These are phyloP conservation scores for Excalfactoria chinensis DNA, from an alignment of 2,113 vertebrate genomes.

Conservation along the genomic window DNA sequence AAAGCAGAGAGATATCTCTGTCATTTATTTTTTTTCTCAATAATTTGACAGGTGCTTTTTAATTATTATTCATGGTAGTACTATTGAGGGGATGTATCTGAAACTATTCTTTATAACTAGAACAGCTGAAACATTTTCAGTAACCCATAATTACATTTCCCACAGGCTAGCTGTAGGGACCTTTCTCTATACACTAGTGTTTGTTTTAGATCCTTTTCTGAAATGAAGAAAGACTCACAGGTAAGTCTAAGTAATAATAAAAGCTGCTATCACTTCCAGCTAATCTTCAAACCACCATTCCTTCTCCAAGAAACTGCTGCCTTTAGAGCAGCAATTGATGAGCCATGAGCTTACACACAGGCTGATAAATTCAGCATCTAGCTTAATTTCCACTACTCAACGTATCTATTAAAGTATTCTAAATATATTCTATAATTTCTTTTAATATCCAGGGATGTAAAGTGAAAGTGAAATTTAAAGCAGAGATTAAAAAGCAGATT, in stretches of 20 bases:
- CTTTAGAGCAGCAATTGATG: background rate
- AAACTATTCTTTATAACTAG: background rate
- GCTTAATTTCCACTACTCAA: background rate
- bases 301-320: background rate
- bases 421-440: background rate
- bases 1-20: background rate
- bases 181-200: background rate
- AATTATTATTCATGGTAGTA: too few species aligned
- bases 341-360: background rate
- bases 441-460: background rate
- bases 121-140: slow-evolving; percentile 8
- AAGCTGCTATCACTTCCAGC: background rate
- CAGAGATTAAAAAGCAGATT: background rate
- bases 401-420: background rate
- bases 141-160: background rate
- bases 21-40: background rate
- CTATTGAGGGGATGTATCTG: background rate
- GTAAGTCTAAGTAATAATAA: background rate
- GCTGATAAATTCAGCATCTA: background rate
- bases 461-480: background rate
- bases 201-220: background rate
- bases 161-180: background rate
- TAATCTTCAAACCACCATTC: background rate
- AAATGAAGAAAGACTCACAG: background rate
- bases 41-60: background rate